Base-by-base conservation (phyloP, 2,797 vertebrate genomes). In the Clamator glandarius region DNA sequence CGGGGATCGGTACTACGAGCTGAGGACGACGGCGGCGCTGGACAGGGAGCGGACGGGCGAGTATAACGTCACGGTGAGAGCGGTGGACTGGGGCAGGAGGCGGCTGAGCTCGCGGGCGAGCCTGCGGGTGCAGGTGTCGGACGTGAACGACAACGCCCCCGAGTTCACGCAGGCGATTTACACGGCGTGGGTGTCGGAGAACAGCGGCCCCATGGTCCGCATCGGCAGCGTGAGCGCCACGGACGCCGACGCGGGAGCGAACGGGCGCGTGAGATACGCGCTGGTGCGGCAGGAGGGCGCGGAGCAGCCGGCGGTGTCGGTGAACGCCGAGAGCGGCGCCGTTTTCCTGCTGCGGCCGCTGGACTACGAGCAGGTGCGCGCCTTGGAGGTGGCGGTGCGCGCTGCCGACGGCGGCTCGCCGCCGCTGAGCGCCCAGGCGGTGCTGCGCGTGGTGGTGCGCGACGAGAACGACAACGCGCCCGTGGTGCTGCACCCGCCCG, bases 201-300 rank as follows among this genome's bases (percentile, higher is more conserved):
- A 96, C 86, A 96, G 81, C 42, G 80, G n/a, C 36, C 81, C 80
- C 11, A 90, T 87, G 84, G 52, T 96, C 36, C 50, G 91, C 5
- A 90, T 96, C 8, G 95, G 97, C 83, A 89, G 44, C 12, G 61
- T 99, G 29, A 97, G 96, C 15, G 97, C 98, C 6, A 97, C 96
- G 18, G 98, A 98, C 46, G 98, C 98, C 90, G 98, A 98, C 11
- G 77, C 97, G 2, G 98, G 89, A 23, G 93, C 96, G 41, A 98
- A 98, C 20, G 97, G 98, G 25, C 97, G 62, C 5, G 62, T 98
- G 31, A 96, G 41, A 2, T 98, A 98, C 82, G 94, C 94, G 1
- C 92, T 98, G 14, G 80, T 97, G 79, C 90, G 80, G 3, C 39
- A 50, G 3, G 94, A 98, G 6, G 59, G 93, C 26, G 93, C 96